Percentiles rank a stretch among this genome's conserved stretches.
Evolutionary conservation across 2,113 vertebrate species (phyloP).

Genomic region (Tricholaema leucomelas): DNA sequence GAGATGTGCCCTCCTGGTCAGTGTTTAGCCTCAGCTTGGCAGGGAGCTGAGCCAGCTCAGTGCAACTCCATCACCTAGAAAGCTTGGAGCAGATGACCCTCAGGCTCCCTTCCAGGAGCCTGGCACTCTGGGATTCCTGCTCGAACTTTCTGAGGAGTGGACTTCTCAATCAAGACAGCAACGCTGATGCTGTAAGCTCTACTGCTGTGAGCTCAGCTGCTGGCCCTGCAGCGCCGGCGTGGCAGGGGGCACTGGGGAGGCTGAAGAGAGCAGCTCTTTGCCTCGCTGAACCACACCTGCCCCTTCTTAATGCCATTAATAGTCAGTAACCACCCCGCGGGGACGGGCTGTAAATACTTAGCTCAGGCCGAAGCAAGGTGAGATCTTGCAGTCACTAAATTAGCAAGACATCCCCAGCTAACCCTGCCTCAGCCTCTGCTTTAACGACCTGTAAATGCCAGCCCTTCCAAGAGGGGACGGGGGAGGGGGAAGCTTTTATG

Average conservation of each 20-base stretch:
- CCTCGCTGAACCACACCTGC: not conserved
- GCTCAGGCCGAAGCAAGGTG: not conserved
- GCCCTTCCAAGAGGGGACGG: not conserved
- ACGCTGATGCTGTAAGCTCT: accelerated
- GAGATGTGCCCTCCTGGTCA: too few species aligned
- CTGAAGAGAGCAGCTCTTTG: not conserved
- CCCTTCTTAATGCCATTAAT: not conserved
- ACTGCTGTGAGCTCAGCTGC: not conserved
- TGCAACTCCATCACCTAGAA: too few species aligned
- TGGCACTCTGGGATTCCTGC: not conserved
- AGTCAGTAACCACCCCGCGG: not conserved
- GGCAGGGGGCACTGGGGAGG: not conserved
- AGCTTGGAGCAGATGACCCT: too few species aligned
- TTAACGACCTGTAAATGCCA: not conserved
- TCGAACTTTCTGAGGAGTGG: not conserved
- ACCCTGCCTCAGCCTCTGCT: not conserved
- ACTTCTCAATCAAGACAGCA: not conserved
- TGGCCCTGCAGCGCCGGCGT: not conserved
- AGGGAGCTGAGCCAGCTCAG: too few species aligned
- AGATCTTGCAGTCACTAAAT: not conserved
- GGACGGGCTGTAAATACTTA: not conserved
- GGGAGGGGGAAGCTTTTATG: not conserved
- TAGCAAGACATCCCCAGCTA: not conserved
- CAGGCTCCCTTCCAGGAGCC: too few species aligned
- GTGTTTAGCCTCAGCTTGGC: too few species aligned